These are phyloP conservation scores for Heliothis peltigera DNA, from an alignment of 2,888 invertebrate genomes.

Conservation along the genomic window DNA sequence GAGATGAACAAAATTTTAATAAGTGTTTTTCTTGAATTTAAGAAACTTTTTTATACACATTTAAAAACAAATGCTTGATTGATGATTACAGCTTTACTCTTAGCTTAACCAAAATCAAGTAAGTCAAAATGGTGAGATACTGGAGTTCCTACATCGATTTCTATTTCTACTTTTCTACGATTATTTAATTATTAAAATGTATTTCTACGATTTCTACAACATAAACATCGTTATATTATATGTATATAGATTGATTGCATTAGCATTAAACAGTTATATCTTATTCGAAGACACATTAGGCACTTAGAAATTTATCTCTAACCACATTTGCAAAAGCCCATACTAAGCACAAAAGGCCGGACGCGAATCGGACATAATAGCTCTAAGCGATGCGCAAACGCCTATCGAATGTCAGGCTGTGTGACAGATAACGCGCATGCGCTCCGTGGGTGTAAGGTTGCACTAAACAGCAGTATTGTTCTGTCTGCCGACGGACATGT, in stretches of 20 bases:
- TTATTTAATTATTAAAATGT: too few relatives aligned
- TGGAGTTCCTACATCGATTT: too few relatives aligned
- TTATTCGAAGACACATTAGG: not conserved
- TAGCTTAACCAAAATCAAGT: too few relatives aligned
- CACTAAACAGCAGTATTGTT: slow-evolving; percentile 82
- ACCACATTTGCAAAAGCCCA: slow-evolving; percentile 33
- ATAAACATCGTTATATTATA: too few relatives aligned
- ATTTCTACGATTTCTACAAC: too few relatives aligned
- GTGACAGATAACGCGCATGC: slow-evolving; percentile 67
- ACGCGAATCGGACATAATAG: slow-evolving; percentile 67
- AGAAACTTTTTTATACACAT: not conserved
- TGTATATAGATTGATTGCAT: too few relatives aligned
- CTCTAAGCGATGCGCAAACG: slow-evolving; percentile 73
- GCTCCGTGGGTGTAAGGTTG: slow-evolving; percentile 78
- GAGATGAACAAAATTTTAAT: not conserved
- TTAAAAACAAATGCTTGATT: not conserved
- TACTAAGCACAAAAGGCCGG: slow-evolving; percentile 67
- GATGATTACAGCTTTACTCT: too few relatives aligned
- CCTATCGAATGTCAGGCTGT: slow-evolving; percentile 73
- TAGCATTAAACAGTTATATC: too few relatives aligned
- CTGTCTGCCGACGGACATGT: slow-evolving; percentile 72
- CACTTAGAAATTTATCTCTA: slow-evolving; percentile 7
- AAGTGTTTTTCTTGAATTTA: not conserved
- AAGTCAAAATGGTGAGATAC: too few relatives aligned
- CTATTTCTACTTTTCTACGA: too few relatives aligned